Evolutionary conservation across 2,113 vertebrate genomes (phyloP).

Genomic region (Brachyistius frenatus): DNA sequence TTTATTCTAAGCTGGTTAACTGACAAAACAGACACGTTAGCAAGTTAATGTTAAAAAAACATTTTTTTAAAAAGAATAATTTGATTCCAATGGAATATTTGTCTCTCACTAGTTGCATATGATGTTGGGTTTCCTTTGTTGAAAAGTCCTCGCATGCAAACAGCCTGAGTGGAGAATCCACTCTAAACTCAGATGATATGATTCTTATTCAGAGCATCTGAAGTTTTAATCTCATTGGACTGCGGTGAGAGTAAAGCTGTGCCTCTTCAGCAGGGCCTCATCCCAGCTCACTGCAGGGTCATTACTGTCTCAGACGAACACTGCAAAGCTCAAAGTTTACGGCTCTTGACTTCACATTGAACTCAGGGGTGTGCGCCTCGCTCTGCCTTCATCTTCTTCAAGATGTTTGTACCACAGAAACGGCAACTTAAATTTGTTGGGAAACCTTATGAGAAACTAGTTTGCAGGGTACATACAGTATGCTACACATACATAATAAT

Average conservation of each 20-base stretch:
- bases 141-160: background rate
- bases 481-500: too few species aligned
- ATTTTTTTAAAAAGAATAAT: too few species aligned
- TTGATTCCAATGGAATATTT: background rate
- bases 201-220: conserved; percentile 11
- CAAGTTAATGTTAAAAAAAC: too few species aligned
- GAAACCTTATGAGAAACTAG: too few species aligned
- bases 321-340: background rate
- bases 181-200: background rate
- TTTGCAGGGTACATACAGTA: too few species aligned
- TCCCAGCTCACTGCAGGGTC: background rate
- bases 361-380: background rate
- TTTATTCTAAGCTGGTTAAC: background rate
- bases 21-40: too few species aligned
- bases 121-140: background rate
- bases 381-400: background rate
- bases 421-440: too few species aligned
- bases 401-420: background rate
- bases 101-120: background rate
- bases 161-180: background rate
- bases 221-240: conserved; percentile 5
- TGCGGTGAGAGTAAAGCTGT: too few species aligned
- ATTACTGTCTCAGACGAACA: background rate
- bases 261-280: background rate
- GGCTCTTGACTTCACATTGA: conserved; percentile 6